phyloP scores from a whole-genome alignment of 2,113 vertebrate species.

The Etheostoma spectabile region DNA sequence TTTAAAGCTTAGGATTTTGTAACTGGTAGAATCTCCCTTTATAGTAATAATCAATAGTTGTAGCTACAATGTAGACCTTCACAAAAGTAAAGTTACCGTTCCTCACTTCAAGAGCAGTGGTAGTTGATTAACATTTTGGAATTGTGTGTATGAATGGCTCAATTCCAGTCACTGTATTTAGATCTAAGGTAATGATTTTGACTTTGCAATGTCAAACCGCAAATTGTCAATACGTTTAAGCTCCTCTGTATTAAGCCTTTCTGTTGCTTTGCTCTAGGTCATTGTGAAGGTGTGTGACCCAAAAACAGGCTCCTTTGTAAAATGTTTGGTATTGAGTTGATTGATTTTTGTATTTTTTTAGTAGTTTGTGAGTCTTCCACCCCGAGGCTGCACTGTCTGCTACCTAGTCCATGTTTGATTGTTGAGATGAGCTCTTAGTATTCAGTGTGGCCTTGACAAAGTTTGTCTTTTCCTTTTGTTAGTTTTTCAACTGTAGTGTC shows the following conservation, averaged over 20 bases:
- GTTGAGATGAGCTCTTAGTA: not conserved
- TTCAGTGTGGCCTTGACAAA: not conserved
- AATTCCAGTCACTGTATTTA: not conserved
- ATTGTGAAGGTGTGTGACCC: not conserved
- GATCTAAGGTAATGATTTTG: not conserved
- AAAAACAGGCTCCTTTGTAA: conserved; percentile 1
- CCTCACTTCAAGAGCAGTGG: not conserved
- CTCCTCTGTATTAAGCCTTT: not conserved
- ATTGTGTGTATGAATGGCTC: not conserved
- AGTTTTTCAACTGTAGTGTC: not conserved
- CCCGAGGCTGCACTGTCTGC: not conserved
- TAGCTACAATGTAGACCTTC: not conserved
- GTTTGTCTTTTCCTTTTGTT: not conserved
- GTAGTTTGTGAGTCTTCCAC: conserved; percentile 4
- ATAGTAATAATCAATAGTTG: not conserved
- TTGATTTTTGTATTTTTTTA: not conserved
- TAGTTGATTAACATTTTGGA: not conserved
- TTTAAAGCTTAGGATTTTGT: not conserved
- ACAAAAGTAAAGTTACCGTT: not conserved
- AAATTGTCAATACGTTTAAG: not conserved
- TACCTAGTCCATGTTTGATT: not conserved
- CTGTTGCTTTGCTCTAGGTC: not conserved
- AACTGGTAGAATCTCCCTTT: not conserved
- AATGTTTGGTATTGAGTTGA: not conserved
- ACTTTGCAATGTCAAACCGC: not conserved